Percentiles rank a stretch among this genome's conserved stretches.
These are phyloP conservation scores for Crotalus tigris DNA, from an alignment of 2,113 vertebrate genomes.

Conservation along the genomic window DNA sequence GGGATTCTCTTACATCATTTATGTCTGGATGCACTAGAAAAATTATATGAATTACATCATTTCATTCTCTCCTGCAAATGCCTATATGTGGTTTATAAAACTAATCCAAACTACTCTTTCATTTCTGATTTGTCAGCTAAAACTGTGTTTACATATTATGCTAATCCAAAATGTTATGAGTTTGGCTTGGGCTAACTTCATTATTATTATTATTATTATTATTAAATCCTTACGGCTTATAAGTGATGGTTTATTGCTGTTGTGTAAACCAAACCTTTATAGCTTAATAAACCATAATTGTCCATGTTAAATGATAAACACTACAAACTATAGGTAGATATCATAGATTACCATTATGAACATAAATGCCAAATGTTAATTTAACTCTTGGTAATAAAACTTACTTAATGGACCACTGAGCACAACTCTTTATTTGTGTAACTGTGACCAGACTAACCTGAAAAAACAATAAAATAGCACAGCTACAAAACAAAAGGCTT, in stretches of 20 bases:
- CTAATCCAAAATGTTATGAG: neutral
- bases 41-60: neutral
- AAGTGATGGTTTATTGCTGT: neutral
- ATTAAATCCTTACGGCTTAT: neutral
- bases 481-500: neutral
- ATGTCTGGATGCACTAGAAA: neutral
- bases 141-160: neutral
- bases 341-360: neutral
- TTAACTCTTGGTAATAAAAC: neutral
- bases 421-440: neutral
- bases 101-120: neutral
- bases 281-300: neutral
- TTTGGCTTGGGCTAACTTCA: neutral
- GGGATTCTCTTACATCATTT: neutral
- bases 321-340: neutral
- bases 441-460: neutral
- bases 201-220: no score
- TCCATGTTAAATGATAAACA: neutral
- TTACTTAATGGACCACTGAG: neutral
- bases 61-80: neutral
- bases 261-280: neutral
- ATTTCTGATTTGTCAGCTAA: neutral
- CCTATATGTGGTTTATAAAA: neutral
- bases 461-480: neutral
- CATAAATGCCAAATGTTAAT: no score